These are phyloP conservation scores for Mormyrus iriodes DNA, from an alignment of 2,113 vertebrate genomes.

Conservation along the genomic window DNA sequence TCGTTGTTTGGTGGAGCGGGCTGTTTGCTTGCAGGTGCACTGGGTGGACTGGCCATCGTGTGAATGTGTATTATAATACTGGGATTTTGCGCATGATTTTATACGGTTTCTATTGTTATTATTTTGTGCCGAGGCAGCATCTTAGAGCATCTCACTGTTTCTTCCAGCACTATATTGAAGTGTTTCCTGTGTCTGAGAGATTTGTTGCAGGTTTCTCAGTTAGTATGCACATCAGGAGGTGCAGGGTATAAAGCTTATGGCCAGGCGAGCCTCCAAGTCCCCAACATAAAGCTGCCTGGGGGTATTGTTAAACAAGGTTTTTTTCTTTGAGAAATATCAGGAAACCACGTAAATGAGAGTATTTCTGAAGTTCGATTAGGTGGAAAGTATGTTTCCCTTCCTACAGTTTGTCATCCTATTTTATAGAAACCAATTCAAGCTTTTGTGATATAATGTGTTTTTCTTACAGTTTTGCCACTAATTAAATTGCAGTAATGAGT, in stretches of 20 bases:
- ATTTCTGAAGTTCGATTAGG: background rate
- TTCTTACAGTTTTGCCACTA: background rate
- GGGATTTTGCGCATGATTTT: background rate
- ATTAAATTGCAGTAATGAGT: constrained; percentile 12
- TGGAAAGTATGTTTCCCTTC: background rate
- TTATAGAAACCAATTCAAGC: background rate
- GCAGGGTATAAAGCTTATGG: background rate
- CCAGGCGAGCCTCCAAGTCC: background rate
- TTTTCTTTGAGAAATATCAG: background rate
- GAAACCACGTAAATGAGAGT: background rate
- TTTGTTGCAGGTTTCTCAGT: background rate
- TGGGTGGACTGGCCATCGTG: background rate
- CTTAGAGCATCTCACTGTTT: background rate
- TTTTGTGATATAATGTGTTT: background rate
- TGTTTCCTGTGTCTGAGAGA: background rate
- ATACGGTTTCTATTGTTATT: background rate
- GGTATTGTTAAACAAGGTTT: background rate
- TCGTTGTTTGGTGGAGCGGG: background rate
- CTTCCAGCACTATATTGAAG: background rate
- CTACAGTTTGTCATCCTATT: background rate
- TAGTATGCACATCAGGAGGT: background rate
- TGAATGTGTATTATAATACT: background rate
- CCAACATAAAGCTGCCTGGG: background rate
- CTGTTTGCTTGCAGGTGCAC: background rate
- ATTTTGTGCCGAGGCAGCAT: background rate